Conservation (phyloP, 2,888 invertebrate genomes). For the Escarpia spicata region DNA sequence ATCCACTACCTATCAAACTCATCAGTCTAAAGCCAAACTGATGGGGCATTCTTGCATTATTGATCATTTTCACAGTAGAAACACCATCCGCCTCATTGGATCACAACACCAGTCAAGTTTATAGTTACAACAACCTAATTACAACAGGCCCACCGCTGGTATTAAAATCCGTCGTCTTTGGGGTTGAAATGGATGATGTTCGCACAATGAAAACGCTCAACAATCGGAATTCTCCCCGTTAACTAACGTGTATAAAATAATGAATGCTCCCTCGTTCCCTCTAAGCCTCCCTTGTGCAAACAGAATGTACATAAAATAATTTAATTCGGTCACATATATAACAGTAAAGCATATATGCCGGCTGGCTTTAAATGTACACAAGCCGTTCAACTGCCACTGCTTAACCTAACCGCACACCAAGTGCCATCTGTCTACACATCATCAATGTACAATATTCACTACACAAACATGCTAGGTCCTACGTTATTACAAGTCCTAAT, state of each 20-base stretch:
- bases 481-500: neutral
- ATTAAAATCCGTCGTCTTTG: neutral
- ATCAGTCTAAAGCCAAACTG: neutral
- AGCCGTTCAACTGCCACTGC: slow-evolving; percentile 9
- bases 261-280: neutral
- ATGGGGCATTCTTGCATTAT: neutral
- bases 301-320: slow-evolving; percentile 16
- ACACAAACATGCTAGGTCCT: neutral
- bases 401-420: neutral
- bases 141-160: neutral
- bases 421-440: neutral
- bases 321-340: slow-evolving; percentile 13
- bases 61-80: neutral
- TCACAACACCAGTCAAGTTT: neutral
- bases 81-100: neutral
- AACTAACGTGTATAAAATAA: neutral
- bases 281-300: neutral
- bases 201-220: neutral
- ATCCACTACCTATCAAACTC: neutral
- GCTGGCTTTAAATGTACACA: slow-evolving; percentile 13
- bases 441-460: neutral
- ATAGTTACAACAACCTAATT: slow-evolving; percentile 2
- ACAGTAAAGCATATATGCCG: neutral
- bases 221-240: neutral
- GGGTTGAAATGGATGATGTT: neutral